Percentiles rank a stretch among this genome's conserved stretches.
Conservation (phyloP, 2,113 vertebrate species). For the Dasyornis broadbenti region DNA sequence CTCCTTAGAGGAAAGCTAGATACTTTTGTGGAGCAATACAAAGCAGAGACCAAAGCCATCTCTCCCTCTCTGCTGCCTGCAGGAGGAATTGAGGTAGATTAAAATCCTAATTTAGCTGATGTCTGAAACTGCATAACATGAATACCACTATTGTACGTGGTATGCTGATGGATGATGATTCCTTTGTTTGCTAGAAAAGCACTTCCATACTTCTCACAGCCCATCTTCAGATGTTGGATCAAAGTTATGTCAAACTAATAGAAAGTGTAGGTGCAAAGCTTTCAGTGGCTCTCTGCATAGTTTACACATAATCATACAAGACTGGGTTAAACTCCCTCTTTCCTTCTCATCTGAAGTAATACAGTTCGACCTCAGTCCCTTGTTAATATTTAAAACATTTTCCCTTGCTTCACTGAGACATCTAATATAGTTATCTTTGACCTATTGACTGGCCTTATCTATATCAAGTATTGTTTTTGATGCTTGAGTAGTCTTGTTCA, state of each 20-base stretch:
- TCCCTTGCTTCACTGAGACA: background rate
- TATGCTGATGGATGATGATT: background rate
- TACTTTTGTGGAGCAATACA: background rate
- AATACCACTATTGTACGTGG: background rate
- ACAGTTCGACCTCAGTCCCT: background rate
- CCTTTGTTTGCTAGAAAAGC: background rate
- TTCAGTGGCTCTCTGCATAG: background rate
- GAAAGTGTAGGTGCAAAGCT: background rate
- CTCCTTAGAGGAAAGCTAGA: background rate
- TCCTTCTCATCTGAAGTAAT: background rate
- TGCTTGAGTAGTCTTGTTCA: background rate
- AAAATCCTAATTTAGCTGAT: background rate
- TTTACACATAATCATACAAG: background rate
- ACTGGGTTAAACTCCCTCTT: background rate
- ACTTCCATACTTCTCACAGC: background rate
- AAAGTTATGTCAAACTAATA: background rate
- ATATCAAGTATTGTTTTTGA: background rate
- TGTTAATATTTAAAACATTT: constrained; percentile 41
- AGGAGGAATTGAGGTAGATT: background rate
- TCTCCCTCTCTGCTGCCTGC: background rate
- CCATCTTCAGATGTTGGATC: background rate
- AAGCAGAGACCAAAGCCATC: background rate
- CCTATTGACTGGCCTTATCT: background rate
- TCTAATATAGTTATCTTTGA: constrained; percentile 22
- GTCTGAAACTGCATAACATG: background rate